A percentile compares a stretch with the other conserved stretches of the same genome.
Evolutionary conservation across 2,888 invertebrate genomes (phyloP).

Genomic region (Phorcus lineatus): DNA sequence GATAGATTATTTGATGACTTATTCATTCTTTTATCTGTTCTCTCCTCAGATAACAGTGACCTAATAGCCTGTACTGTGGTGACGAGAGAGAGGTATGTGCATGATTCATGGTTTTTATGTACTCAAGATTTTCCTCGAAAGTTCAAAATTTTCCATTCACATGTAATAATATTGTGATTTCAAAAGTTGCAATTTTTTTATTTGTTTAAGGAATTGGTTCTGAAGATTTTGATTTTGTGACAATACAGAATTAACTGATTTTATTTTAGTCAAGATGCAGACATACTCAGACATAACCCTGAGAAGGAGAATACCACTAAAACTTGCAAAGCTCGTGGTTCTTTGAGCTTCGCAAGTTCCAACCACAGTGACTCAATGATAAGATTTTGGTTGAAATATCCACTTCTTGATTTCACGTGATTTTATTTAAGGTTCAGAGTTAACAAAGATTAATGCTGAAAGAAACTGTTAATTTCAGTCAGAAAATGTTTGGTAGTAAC

Average conservation of each 20-base stretch:
- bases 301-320: too few species aligned
- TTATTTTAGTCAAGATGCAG: too few species aligned
- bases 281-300: too few species aligned
- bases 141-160: too few species aligned
- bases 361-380: too few species aligned
- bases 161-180: neutral
- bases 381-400: too few species aligned
- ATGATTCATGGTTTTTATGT: too few species aligned
- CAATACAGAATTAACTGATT: neutral
- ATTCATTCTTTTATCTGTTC: slow-evolving; percentile 18
- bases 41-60: slow-evolving; percentile 91
- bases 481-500: neutral
- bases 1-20: neutral
- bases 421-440: neutral
- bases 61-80: slow-evolving; percentile 96
- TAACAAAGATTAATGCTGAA: neutral
- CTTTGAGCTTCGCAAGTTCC: too few species aligned
- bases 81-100: slow-evolving; percentile 82
- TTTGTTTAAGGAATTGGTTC: neutral
- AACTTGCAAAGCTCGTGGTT: too few species aligned
- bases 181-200: neutral
- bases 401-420: too few species aligned
- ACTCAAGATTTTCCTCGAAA: too few species aligned
- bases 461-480: neutral
- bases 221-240: neutral